These are phyloP conservation scores for Papilio machaon DNA, from an alignment of 1,140 invertebrate species.

Conservation along the genomic window DNA sequence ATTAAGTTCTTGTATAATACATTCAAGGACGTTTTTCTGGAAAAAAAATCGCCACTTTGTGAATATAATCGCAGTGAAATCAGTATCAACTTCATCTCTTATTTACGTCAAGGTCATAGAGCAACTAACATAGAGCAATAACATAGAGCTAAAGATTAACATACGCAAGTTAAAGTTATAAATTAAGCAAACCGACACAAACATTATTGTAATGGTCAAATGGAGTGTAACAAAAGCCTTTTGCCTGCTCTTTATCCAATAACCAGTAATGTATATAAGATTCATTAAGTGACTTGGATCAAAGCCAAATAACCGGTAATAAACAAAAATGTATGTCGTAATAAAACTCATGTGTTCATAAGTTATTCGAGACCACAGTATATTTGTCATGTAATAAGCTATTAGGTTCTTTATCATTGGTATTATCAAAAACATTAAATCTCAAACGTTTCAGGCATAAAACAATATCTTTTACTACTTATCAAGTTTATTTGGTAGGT, in stretches of 20 bases:
- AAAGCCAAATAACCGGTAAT: slow-evolving; percentile 44
- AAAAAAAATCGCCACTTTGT: too few relatives aligned
- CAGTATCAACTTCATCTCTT: neutral
- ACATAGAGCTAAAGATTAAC: neutral
- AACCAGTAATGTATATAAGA: slow-evolving; percentile 35
- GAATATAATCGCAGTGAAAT: too few relatives aligned
- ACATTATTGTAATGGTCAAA: slow-evolving; percentile 53
- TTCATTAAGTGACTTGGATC: slow-evolving; percentile 52
- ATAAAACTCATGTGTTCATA: slow-evolving; percentile 21
- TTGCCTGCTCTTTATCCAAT: slow-evolving; percentile 43
- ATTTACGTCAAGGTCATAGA: neutral
- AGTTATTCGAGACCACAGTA: slow-evolving; percentile 6
- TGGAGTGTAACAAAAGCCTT: slow-evolving; percentile 54
- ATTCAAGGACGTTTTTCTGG: too few relatives aligned
- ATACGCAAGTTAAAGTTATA: slow-evolving; percentile 1
- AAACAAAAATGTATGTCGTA: slow-evolving; percentile 16
- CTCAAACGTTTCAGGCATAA: neutral
- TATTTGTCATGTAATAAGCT: slow-evolving; percentile 23
- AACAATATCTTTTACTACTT: neutral
- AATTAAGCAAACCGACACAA: slow-evolving; percentile 28
- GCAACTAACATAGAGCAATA: neutral
- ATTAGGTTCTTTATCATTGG: neutral
- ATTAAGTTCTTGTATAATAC: too few relatives aligned
- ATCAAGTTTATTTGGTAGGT: neutral
- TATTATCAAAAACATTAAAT: neutral